A percentile compares a stretch with the other conserved stretches of the same genome.
Conservation (phyloP, 2,888 invertebrate species). For the Quadriops clusia region DNA sequence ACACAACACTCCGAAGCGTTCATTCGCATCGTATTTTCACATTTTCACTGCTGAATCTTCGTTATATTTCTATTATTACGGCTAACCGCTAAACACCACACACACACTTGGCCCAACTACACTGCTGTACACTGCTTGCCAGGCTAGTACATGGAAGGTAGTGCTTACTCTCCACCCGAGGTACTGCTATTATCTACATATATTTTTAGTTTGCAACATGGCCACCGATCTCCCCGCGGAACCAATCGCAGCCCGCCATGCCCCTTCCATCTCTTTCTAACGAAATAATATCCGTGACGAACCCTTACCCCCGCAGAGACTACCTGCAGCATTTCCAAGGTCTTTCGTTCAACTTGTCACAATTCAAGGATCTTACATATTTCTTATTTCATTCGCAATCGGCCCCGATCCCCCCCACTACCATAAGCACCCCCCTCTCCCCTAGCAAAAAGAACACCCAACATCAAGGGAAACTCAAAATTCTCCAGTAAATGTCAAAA, state of each 20-base stretch:
- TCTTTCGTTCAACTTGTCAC: conserved; percentile 31
- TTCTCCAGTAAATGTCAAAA: too few relatives aligned
- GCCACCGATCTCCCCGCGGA: conserved; percentile 38
- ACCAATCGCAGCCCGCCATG: conserved; percentile 34
- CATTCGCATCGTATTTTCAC: conserved; percentile 10
- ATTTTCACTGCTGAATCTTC: conserved; percentile 11
- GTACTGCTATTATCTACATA: conserved; percentile 26
- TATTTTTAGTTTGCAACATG: conserved; percentile 57
- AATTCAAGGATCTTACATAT: conserved; percentile 15
- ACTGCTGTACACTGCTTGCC: conserved; percentile 28
- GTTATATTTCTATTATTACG: conserved; percentile 13
- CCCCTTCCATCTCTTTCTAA: conserved; percentile 31
- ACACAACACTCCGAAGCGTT: conserved; percentile 1
- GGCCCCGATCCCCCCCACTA: too few relatives aligned
- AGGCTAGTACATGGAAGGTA: too few relatives aligned
- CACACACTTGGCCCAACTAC: conserved; percentile 16
- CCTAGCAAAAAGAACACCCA: too few relatives aligned
- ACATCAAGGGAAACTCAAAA: too few relatives aligned
- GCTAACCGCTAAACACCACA: conserved; percentile 17
- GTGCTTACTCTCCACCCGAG: conserved; percentile 46
- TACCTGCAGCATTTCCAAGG: conserved; percentile 36
- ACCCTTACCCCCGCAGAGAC: conserved; percentile 29
- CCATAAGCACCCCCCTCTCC: too few relatives aligned
- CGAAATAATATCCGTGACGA: conserved; percentile 36
- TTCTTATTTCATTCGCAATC: background rate